Conservation (phyloP, 2,888 invertebrate genomes). For the Adineta ricciae region DNA sequence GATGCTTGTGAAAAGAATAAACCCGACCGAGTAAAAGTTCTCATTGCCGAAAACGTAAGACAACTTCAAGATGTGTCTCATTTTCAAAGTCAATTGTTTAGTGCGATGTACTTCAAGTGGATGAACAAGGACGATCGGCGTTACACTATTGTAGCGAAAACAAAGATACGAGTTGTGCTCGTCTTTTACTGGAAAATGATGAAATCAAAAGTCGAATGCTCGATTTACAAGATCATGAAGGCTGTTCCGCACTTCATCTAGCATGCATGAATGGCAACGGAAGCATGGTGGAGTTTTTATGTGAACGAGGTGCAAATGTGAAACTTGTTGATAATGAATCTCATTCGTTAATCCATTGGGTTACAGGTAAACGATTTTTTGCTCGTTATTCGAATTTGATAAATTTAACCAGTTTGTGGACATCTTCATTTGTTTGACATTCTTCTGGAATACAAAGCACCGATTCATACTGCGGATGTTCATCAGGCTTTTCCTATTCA, state of each 20-base stretch:
- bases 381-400: constrained; percentile 37
- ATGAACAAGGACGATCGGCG: constrained; percentile 56
- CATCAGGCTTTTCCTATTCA: constrained; percentile 89
- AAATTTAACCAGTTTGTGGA: constrained; percentile 65
- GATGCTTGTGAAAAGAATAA: background rate
- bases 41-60: background rate
- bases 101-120: constrained; percentile 22
- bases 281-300: background rate
- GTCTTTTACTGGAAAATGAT: constrained; percentile 64
- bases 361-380: background rate
- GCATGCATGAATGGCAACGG: background rate
- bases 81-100: background rate
- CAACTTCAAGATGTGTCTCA: background rate
- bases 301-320: constrained; percentile 1
- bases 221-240: constrained; percentile 77
- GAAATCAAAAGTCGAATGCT: constrained; percentile 56
- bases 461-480: constrained; percentile 75
- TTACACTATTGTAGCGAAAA: constrained; percentile 81
- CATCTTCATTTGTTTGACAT: constrained; percentile 77
- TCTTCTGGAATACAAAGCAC: constrained; percentile 70
- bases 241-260: constrained; percentile 83
- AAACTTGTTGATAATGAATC: background rate
- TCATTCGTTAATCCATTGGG: background rate
- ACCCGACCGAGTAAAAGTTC: background rate
- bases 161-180: constrained; percentile 60